Percentiles rank a stretch among this genome's conserved stretches.
Evolutionary conservation across 1,140 invertebrate species (phyloP).

Genomic region (Drosophila chauvacae): DNA sequence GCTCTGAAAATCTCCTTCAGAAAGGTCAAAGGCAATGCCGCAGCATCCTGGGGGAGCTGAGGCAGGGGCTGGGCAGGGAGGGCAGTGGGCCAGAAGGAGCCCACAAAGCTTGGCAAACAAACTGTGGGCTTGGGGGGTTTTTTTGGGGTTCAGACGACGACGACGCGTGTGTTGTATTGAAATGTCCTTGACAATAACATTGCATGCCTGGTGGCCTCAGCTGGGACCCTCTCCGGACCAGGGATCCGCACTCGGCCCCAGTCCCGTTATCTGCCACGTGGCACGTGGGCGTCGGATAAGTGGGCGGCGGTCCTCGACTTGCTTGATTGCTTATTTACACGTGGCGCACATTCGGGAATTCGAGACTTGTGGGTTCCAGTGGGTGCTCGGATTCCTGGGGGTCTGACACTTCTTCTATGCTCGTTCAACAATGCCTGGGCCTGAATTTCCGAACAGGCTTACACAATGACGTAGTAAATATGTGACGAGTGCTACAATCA

Average conservation of each 20-base stretch:
- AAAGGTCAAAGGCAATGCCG: slow-evolving; percentile 72
- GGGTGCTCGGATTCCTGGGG: slow-evolving; percentile 2
- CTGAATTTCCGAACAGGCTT: neutral
- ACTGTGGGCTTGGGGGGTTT: slow-evolving; percentile 3
- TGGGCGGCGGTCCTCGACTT: slow-evolving; percentile 30
- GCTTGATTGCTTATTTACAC: slow-evolving; percentile 73
- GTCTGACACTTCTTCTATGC: neutral
- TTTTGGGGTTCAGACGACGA: slow-evolving; percentile 18
- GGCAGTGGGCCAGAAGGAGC: neutral
- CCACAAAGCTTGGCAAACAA: slow-evolving; percentile 19
- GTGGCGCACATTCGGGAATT: slow-evolving; percentile 65
- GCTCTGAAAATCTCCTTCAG: slow-evolving; percentile 71
- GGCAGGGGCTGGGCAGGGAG: no score
- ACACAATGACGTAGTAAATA: slow-evolving; percentile 22
- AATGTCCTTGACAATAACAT: slow-evolving; percentile 83
- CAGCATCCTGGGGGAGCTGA: slow-evolving; percentile 46
- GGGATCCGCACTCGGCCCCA: slow-evolving; percentile 2
- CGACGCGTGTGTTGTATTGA: slow-evolving; percentile 70
- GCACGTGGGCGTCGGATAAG: slow-evolving; percentile 35
- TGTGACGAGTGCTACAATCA: no score
- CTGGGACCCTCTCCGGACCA: slow-evolving; percentile 18
- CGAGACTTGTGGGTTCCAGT: slow-evolving; percentile 8
- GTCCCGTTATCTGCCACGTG: slow-evolving; percentile 46
- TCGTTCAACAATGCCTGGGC: slow-evolving; percentile 23
- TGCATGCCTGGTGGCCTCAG: slow-evolving; percentile 59